Conservation (phyloP, 2,888 invertebrate species). For the Andrena bucephala region DNA sequence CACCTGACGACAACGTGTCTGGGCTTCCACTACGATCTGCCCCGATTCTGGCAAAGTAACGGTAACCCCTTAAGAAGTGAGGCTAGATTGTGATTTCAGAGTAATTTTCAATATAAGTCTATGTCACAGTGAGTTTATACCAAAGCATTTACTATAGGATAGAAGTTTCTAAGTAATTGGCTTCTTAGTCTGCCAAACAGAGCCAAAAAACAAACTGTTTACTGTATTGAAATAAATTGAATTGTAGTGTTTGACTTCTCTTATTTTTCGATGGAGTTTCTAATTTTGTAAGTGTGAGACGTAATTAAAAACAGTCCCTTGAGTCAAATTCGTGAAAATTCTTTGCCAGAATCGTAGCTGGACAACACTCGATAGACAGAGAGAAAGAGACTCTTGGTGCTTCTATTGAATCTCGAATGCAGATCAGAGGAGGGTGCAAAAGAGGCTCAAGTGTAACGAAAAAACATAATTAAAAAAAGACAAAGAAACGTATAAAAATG, state of each 20-base stretch:
- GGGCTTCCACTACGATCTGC: conserved; percentile 66
- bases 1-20: conserved; percentile 72
- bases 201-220: too few relatives aligned
- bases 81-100: background rate
- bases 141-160: too few relatives aligned
- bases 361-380: conserved; percentile 60
- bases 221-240: too few relatives aligned
- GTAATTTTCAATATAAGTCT: too few relatives aligned
- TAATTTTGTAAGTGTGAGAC: background rate
- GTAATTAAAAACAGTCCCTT: background rate
- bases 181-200: too few relatives aligned
- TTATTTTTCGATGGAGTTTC: background rate
- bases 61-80: background rate
- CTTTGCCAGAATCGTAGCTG: conserved; percentile 57
- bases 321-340: background rate
- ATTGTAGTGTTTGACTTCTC: background rate
- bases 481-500: conserved; percentile 64
- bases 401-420: conserved; percentile 78
- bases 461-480: conserved; percentile 51
- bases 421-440: conserved; percentile 78
- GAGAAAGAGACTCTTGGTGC: conserved; percentile 73
- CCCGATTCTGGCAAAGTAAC: conserved; percentile 53
- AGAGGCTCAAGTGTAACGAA: conserved; percentile 74
- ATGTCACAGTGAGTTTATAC: too few relatives aligned
- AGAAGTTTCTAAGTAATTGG: too few relatives aligned